Evolutionary conservation across 2,797 vertebrate genomes (phyloP).

Genomic region (Cryptoblepharus egeriae): DNA sequence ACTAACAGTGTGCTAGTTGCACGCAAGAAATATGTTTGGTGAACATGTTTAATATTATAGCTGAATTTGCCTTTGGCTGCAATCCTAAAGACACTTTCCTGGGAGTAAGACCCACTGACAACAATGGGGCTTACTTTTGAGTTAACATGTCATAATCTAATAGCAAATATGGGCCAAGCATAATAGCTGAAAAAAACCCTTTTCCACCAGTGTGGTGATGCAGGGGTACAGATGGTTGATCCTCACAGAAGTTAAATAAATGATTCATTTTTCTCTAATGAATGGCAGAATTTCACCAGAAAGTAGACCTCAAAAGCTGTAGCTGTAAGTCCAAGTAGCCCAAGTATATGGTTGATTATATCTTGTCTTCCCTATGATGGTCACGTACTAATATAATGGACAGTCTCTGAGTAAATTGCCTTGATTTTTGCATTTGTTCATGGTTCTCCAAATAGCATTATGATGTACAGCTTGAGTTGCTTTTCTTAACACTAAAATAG

Average conservation of each 20-base stretch:
- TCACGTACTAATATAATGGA: neutral
- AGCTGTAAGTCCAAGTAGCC: slow-evolving; percentile 56
- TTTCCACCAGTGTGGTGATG: slow-evolving; percentile 60
- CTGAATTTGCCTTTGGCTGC: slow-evolving; percentile 69
- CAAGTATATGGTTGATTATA: slow-evolving; percentile 44
- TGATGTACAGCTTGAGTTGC: slow-evolving; percentile 40
- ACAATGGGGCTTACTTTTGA: no score
- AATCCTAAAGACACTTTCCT: no score
- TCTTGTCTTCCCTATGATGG: slow-evolving; percentile 34
- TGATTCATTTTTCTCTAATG: slow-evolving; percentile 63
- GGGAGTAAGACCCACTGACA: no score
- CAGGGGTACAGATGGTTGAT: slow-evolving; percentile 62
- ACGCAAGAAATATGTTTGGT: slow-evolving; percentile 66
- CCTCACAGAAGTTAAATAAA: slow-evolving; percentile 68
- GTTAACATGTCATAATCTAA: slow-evolving; percentile 67
- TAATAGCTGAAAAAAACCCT: slow-evolving; percentile 68
- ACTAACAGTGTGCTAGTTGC: slow-evolving; percentile 56
- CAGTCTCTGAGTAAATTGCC: slow-evolving; percentile 39
- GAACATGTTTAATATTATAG: slow-evolving; percentile 60
- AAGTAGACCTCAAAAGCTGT: slow-evolving; percentile 46
- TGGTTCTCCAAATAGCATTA: slow-evolving; percentile 36
- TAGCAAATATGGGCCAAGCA: slow-evolving; percentile 61
- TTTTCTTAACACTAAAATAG: slow-evolving; percentile 42
- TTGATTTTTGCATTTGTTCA: slow-evolving; percentile 42
- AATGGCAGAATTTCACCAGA: slow-evolving; percentile 33